Evolutionary conservation across 1,140 invertebrate genomes (phyloP), one percentile per base, ranked within the genome.

Genomic region (Xylocopa sonorina): DNA sequence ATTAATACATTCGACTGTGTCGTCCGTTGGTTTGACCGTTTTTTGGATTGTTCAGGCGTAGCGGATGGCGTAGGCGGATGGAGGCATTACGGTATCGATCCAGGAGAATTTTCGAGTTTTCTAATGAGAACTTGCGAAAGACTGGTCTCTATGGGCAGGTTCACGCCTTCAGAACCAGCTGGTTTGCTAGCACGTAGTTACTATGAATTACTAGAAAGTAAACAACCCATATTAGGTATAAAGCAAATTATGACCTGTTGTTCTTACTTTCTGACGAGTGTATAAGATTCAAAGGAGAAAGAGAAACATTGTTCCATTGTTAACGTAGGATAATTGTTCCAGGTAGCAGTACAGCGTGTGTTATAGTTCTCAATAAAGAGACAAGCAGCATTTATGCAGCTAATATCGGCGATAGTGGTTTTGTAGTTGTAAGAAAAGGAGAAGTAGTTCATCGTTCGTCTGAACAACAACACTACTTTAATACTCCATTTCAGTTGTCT

Each of bases 321-420:
- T 24, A 24, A 51, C 21, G 5, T 34, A 10, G 12, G 24, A n/a
- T 10, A 14, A 21, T 43, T 58, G 4, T 55, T 92, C 63, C 91
- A 98, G 98, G 98, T 84, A 99, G 98, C 92, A 99, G 98, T 90
- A 99, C 99, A 79, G 98, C 98, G 7, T 99, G 99, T 93, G 97
- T 99, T 46, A 96, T 99, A 82, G 96, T 99, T 64, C 93, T 99
- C 62, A 97, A 98, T 92, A 95, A 97, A 83, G 96, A 97, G 88
- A 98, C 97, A 76, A 96, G 96, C 88, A 96, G 96, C 76, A 95
- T 99, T 85, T 98, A 98, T 87, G 97, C 98, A 12, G 98, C 98
- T 16, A 99, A 99, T 93, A 98, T 99, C 82, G 99, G 99, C n/a
- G 99, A 99, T 93, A 99, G 98, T 89, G 99, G 98, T 21, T 99